phyloP scores from a whole-genome alignment of 35 echinoderm and acorn worm genomes.

The Patiria miniata region DNA sequence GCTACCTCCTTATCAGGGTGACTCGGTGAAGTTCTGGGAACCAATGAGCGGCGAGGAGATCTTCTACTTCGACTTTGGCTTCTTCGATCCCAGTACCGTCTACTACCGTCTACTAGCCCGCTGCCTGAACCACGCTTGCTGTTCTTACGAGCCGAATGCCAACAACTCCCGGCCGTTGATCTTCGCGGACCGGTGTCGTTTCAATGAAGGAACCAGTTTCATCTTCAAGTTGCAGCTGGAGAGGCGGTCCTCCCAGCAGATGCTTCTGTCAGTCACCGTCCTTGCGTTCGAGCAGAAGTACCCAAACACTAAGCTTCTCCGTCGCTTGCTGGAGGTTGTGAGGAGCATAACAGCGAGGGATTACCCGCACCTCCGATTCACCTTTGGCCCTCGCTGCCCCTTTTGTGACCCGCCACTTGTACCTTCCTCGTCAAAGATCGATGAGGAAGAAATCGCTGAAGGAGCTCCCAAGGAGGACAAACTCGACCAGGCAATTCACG shows the following conservation, averaged over 20 bases:
- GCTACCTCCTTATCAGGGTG: not conserved
- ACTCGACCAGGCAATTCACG: not conserved
- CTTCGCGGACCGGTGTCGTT: not conserved
- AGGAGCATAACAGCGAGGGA: not conserved
- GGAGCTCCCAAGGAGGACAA: not conserved
- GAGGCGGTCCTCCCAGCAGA: not conserved
- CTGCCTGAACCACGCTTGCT: not conserved
- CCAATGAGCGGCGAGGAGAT: not conserved
- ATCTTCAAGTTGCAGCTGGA: constrained; percentile 9
- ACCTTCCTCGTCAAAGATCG: not conserved
- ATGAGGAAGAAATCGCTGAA: not conserved
- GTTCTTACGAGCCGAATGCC: not conserved
- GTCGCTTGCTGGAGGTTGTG: not conserved
- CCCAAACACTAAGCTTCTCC: not conserved
- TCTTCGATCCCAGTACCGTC: not conserved
- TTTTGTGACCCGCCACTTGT: not conserved
- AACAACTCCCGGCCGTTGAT: not conserved
- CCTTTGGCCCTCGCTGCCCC: not conserved
- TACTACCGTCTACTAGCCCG: constrained; percentile 34
- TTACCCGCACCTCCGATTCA: not conserved
- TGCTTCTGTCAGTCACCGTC: not conserved
- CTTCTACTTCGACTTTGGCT: constrained; percentile 49
- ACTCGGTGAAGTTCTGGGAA: not conserved
- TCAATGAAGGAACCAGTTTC: not conserved
- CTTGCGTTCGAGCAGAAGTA: not conserved